These are phyloP conservation scores for Strix uralensis DNA, from an alignment of 2,113 vertebrate genomes.

Conservation along the genomic window DNA sequence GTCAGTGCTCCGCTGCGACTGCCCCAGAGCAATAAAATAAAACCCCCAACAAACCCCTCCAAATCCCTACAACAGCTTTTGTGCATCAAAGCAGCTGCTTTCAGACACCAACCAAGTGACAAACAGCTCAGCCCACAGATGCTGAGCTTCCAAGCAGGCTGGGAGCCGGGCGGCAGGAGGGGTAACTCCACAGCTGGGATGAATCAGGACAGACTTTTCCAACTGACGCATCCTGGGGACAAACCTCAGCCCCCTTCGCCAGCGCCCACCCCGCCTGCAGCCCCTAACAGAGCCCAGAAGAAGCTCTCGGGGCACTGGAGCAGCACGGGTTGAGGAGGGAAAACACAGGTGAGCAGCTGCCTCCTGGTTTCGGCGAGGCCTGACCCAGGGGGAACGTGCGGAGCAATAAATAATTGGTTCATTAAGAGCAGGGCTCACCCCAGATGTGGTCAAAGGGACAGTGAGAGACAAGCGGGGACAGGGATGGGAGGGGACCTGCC, in stretches of 20 bases:
- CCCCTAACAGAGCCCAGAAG: background rate
- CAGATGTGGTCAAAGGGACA: background rate
- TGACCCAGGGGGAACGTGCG: rapidly evolving
- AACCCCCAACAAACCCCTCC: background rate
- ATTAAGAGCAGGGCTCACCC: background rate
- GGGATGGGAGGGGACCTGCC: background rate
- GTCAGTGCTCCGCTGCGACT: background rate
- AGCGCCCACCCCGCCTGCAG: rapidly evolving
- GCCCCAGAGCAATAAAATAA: background rate
- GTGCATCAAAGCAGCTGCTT: slow-evolving; percentile 37
- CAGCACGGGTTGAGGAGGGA: background rate
- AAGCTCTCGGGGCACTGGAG: background rate
- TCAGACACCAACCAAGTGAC: background rate
- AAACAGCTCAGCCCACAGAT: background rate
- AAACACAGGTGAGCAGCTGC: background rate
- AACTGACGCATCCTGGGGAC: background rate
- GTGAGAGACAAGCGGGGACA: background rate
- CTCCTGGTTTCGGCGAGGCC: background rate
- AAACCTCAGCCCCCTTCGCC: background rate
- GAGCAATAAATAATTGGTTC: slow-evolving; percentile 4
- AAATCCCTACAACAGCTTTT: slow-evolving; percentile 27
- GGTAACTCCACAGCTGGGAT: slow-evolving; percentile 26
- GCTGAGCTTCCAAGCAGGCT: background rate
- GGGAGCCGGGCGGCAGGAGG: background rate
- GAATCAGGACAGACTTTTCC: slow-evolving; percentile 18